Conservation (phyloP, 2,113 vertebrate genomes). For the Brachypteracias leptosomus region DNA sequence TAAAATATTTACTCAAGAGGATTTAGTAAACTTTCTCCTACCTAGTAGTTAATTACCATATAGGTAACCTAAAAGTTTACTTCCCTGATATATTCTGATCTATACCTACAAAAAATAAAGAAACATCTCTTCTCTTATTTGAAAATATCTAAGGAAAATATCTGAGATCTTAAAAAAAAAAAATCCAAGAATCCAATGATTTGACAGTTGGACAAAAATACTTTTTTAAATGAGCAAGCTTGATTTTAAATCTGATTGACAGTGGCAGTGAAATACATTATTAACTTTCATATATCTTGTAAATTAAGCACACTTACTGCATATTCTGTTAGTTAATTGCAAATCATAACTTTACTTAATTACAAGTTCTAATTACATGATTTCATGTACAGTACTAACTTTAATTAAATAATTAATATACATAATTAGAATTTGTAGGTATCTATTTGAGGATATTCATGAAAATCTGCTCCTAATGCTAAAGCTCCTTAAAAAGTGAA, state of each 20-base stretch:
- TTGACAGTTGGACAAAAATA: neutral
- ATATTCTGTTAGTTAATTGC: neutral
- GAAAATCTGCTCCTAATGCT: neutral
- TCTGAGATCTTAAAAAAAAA: neutral
- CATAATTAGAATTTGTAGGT: neutral
- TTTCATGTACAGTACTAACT: neutral
- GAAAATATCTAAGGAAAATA: neutral
- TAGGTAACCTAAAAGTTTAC: neutral
- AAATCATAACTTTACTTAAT: constrained; percentile 4
- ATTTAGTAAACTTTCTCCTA: neutral
- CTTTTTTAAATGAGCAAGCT: neutral
- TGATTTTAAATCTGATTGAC: neutral
- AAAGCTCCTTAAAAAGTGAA: neutral
- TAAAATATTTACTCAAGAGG: neutral
- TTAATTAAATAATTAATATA: constrained; percentile 20
- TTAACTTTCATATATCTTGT: neutral
- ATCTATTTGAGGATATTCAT: neutral
- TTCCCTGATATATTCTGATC: neutral
- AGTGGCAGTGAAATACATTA: neutral
- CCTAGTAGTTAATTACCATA: neutral
- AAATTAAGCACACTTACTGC: neutral
- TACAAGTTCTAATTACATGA: neutral
- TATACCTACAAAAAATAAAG: neutral
- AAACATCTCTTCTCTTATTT: neutral
- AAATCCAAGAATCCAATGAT: neutral